A percentile compares a stretch with the other conserved stretches of the same genome.
Evolutionary conservation across 2,888 invertebrate species (phyloP).

Genomic region (Sphaerophoria taeniata): DNA sequence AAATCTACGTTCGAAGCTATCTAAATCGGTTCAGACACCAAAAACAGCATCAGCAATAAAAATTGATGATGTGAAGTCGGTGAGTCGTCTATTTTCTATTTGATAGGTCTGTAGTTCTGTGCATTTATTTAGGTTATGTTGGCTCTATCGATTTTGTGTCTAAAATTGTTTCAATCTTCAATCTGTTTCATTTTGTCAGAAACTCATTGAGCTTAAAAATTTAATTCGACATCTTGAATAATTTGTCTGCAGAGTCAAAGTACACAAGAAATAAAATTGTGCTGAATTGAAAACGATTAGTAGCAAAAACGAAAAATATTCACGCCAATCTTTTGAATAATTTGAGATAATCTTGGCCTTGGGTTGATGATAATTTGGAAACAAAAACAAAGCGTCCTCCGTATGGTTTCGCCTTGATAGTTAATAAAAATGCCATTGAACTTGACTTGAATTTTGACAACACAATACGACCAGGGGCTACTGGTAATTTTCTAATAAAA

Average conservation of each 20-base stretch:
- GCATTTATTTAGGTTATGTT: constrained; percentile 56
- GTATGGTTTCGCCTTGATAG: constrained; percentile 56
- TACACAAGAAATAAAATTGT: neutral
- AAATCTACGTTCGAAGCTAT: constrained; percentile 12
- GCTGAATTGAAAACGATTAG: constrained; percentile 35
- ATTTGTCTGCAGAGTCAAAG: constrained; percentile 3
- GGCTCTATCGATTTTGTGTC: constrained; percentile 51
- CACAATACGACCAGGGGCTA: constrained; percentile 44
- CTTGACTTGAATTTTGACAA: constrained; percentile 62
- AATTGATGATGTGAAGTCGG: constrained; percentile 28
- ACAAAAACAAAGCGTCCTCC: constrained; percentile 10
- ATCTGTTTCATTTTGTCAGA: constrained; percentile 15
- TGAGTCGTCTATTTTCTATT: constrained; percentile 10
- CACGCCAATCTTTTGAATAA: constrained; percentile 40
- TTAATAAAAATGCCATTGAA: constrained; percentile 71
- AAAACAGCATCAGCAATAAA: constrained; percentile 42
- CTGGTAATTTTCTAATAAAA: constrained; percentile 71
- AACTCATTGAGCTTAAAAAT: constrained; percentile 4
- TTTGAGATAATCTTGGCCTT: constrained; percentile 50
- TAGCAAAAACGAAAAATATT: constrained; percentile 19
- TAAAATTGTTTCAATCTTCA: constrained; percentile 17
- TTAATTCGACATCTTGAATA: constrained; percentile 12
- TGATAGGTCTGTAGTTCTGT: too few relatives aligned
- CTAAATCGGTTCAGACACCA: constrained; percentile 46
- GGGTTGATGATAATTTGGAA: constrained; percentile 46